Base-by-base conservation (phyloP, 2,113 vertebrate genomes). In the Corythornis cristatus region DNA sequence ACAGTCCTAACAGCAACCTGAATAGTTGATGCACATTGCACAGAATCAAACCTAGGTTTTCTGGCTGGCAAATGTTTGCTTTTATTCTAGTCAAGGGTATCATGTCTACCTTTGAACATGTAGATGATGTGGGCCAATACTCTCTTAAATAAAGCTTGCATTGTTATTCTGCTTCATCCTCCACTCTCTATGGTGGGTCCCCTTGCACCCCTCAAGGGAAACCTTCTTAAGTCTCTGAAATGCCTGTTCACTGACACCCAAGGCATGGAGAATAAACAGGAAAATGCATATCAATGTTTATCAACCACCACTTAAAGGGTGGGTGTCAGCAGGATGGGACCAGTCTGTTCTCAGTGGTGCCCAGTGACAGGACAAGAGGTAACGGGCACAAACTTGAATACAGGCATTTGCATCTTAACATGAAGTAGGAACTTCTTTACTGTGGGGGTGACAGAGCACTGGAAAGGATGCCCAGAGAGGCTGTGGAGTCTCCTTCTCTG, bases 91-190 rank as follows among this genome's bases (percentile, higher is more conserved):
- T 46, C 19, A 20, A 61, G 25, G 19, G 2, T 48, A 15, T 31
- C 0, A 0, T 46, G 28, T 67, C 61, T 19, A 15, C 50, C 25
- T 75, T 20, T 21, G 9, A 58, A 22, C 19, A 18, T 57, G 21
- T 45, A 61, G 58, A 3, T 73, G 15, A n/a, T 57, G 0, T 33
- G 29, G 42, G n/a, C 15, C 19, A 11, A 11, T 58, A 58, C 31
- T 23, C 11, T 60, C 37, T 45, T 46, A 60, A 61, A 54, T 45
- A 60, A 66, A 54, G 14, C 28, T 83, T 26, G 26, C 51, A 3
- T 71, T 74, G n/a, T 57, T 79, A 10, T 5, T 83, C 14, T 53
- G 51, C 26, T 53, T 28, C 51, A 28, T 53, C 28, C 53, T 29
- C 26, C 28, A 54, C 28, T 16, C 13, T 54, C 53, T 54, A 56